These are phyloP conservation scores for Cerceris ruficornis DNA, from an alignment of 2,888 invertebrate species.

Conservation along the genomic window DNA sequence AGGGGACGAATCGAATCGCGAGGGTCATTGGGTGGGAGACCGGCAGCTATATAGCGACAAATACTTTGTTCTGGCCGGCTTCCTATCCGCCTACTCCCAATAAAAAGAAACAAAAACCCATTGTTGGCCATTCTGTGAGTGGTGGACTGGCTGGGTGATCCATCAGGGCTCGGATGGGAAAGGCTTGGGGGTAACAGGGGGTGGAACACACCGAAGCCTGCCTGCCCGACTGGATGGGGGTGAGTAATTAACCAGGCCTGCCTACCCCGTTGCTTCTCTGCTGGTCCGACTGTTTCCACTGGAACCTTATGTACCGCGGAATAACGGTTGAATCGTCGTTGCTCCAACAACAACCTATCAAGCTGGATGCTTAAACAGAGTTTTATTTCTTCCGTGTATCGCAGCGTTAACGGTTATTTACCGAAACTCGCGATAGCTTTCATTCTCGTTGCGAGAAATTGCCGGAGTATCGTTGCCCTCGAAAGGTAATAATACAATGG, in stretches of 20 bases:
- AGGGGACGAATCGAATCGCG: constrained; percentile 74
- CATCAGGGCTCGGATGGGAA: constrained; percentile 78
- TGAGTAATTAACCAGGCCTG: constrained; percentile 80
- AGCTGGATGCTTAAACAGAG: constrained; percentile 26
- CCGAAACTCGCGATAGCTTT: not conserved
- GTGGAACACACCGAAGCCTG: constrained; percentile 71
- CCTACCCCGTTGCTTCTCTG: constrained; percentile 60
- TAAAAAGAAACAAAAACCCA: constrained; percentile 80
- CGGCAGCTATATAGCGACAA: constrained; percentile 73
- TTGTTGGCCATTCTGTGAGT: constrained; percentile 80
- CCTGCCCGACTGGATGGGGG: constrained; percentile 76
- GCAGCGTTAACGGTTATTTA: not conserved
- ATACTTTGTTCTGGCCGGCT: constrained; percentile 74
- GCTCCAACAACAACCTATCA: constrained; percentile 60
- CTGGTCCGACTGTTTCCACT: constrained; percentile 73
- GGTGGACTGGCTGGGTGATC: constrained; percentile 78
- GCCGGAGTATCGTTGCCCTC: too few relatives aligned
- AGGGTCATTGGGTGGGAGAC: constrained; percentile 45
- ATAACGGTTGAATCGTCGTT: constrained; percentile 70
- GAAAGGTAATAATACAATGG: too few relatives aligned
- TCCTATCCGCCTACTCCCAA: constrained; percentile 73
- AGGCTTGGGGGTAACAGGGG: constrained; percentile 75
- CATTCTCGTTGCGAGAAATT: not conserved
- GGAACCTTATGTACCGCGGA: constrained; percentile 75
- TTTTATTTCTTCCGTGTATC: constrained; percentile 1